Base-by-base conservation (phyloP, 2,888 invertebrate species). In the Cerceris rybyensis region DNA sequence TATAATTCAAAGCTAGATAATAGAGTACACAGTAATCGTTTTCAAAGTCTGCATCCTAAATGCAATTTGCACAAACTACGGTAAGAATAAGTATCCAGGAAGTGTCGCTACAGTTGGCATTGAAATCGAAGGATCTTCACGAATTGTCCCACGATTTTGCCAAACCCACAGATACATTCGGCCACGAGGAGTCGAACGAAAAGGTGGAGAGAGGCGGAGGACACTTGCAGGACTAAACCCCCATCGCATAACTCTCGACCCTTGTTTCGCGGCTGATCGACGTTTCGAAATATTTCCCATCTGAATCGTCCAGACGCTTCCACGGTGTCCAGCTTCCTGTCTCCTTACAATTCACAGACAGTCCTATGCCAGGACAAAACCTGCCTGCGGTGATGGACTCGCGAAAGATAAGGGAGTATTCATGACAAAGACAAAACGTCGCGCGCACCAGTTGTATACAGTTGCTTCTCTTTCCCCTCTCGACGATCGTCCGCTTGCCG, bases 341-440 rank as follows among this genome's bases (percentile, higher is more conserved):
- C 88, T 90, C 89, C 90, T 91, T 89, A 90, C 91, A 91, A 91
- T 91, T 89, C 88, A 86, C 89, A 87, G 89, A 88, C 90, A 90
- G 89, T 88, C 86, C 82, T 80, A 82, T 83, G 77, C 78, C 79
- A 67, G 82, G 84, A 87, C 88, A 88, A 88, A 87, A 88, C 88
- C 81, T 78, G 83, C 76, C 84, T 80, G 78, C 80, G 79, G 83
- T 89, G 88, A 89, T 83, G 88, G 90, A 90, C 90, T 88, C 88
- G 88, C 78, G 77, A 66, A 83, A 89, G 89, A 89, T 89, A 89
- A 89, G 90, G 85, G 88, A 71, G 80, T 86, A 89, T 89, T 89
- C 89, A 89, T 87, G 86, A 86, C 88, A 83, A 89, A 91, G 91
- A 91, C 91, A 91, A 91, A 91, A 91, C 91, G 28, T 28, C 28